phyloP scores from a whole-genome alignment of 1,140 invertebrate genomes.

The Zophobas atratus region DNA sequence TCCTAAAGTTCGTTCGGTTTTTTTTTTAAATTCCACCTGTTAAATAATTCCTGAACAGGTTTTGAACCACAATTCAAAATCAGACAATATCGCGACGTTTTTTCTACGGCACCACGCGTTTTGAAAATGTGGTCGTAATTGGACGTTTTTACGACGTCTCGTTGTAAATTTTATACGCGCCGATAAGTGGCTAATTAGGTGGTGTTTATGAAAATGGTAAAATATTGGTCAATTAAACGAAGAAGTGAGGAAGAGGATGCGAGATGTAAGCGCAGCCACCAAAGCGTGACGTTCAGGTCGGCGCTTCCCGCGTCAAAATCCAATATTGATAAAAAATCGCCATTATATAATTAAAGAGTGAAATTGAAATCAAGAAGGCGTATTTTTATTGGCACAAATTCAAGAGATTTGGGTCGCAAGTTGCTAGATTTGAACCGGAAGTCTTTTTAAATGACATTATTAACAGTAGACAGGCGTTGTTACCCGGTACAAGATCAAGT shows the following conservation, averaged over 20 bases:
- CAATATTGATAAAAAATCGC: slow-evolving; percentile 12
- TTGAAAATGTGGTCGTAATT: neutral
- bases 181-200: slow-evolving; percentile 15
- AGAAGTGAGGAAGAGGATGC: slow-evolving; percentile 22
- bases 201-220: slow-evolving; percentile 20
- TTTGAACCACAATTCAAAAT: neutral
- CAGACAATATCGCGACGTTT: neutral
- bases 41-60: slow-evolving; percentile 31
- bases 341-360: slow-evolving; percentile 30
- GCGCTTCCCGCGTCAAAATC: slow-evolving; percentile 20
- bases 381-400: slow-evolving; percentile 41
- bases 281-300: slow-evolving; percentile 42
- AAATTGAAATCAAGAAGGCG: slow-evolving; percentile 1
- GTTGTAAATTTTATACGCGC: slow-evolving; percentile 1
- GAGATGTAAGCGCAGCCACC: slow-evolving; percentile 25
- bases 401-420: slow-evolving; percentile 36
- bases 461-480: slow-evolving; percentile 37
- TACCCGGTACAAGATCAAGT: slow-evolving; percentile 30
- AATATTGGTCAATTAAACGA: slow-evolving; percentile 34
- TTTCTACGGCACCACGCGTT: neutral
- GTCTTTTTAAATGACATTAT: slow-evolving; percentile 42
- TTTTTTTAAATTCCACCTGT: slow-evolving; percentile 35
- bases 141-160: neutral
- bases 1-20: slow-evolving; percentile 8
- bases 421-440: slow-evolving; percentile 34